phyloP scores from a whole-genome alignment of 1,140 invertebrate genomes.

The Eueides isabella region DNA sequence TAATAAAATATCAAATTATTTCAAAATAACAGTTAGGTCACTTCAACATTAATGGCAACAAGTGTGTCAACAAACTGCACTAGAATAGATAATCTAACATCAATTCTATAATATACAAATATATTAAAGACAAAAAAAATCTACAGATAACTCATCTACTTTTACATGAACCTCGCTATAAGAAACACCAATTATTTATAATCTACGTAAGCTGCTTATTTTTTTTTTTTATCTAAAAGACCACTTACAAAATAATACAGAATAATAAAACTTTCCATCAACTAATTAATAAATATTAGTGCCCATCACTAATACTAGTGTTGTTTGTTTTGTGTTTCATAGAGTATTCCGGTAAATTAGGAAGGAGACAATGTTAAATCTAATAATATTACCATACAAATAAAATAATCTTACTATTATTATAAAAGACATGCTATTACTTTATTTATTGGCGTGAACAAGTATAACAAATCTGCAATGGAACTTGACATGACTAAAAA shows the following conservation, averaged over 20 bases:
- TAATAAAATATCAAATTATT: too few relatives aligned
- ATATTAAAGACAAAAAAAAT: background rate
- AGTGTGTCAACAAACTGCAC: background rate
- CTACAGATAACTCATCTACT: background rate
- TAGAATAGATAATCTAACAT: too few relatives aligned
- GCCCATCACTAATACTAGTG: background rate
- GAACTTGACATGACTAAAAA: background rate
- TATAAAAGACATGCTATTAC: too few relatives aligned
- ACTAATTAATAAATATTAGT: background rate
- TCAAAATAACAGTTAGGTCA: background rate
- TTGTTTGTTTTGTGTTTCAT: background rate
- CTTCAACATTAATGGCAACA: background rate
- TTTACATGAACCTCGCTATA: background rate
- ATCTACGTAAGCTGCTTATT: background rate
- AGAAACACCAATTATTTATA: background rate
- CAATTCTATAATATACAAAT: background rate
- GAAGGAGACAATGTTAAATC: too few relatives aligned
- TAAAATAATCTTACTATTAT: too few relatives aligned
- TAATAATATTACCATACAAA: too few relatives aligned
- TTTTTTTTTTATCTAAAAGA: background rate
- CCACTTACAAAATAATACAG: too few relatives aligned
- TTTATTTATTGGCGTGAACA: too few relatives aligned
- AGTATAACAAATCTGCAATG: background rate
- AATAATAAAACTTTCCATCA: background rate
- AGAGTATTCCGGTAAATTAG: too few relatives aligned